Evolutionary conservation across 2,113 vertebrate species (phyloP).

Genomic region (Bubo blakistoni): DNA sequence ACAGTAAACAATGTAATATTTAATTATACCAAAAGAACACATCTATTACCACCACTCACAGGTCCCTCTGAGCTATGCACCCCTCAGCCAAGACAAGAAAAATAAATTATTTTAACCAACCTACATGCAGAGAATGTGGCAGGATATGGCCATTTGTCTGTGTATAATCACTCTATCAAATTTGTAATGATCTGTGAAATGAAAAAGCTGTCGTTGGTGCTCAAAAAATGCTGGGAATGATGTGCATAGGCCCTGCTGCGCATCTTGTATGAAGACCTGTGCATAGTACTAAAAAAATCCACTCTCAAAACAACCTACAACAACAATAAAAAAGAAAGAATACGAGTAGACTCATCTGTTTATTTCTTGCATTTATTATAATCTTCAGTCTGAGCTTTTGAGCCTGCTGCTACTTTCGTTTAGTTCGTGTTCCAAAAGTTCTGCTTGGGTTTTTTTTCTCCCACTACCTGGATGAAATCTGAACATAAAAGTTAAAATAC

Average conservation of each 20-base stretch:
- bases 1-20: neutral
- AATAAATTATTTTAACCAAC: neutral
- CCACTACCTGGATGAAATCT: conserved; percentile 45
- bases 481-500: conserved; percentile 37
- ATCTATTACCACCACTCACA: neutral
- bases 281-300: neutral
- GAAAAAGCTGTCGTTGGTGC: neutral
- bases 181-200: neutral
- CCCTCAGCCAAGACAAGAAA: neutral
- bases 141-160: neutral
- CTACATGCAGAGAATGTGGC: neutral
- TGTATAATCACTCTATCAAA: neutral
- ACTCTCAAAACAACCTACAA: neutral
- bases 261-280: neutral
- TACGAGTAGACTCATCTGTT: neutral
- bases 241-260: neutral
- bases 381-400: neutral
- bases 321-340: neutral
- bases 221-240: neutral
- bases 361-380: neutral
- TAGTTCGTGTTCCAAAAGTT: conserved; percentile 11
- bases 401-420: conserved; percentile 15
- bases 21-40: neutral
- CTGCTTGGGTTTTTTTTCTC: neutral
- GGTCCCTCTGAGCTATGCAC: neutral